Evolutionary conservation across 2,888 invertebrate genomes (phyloP), one percentile per base, ranked within the genome.

Genomic region (Epistrophe grossulariae): DNA sequence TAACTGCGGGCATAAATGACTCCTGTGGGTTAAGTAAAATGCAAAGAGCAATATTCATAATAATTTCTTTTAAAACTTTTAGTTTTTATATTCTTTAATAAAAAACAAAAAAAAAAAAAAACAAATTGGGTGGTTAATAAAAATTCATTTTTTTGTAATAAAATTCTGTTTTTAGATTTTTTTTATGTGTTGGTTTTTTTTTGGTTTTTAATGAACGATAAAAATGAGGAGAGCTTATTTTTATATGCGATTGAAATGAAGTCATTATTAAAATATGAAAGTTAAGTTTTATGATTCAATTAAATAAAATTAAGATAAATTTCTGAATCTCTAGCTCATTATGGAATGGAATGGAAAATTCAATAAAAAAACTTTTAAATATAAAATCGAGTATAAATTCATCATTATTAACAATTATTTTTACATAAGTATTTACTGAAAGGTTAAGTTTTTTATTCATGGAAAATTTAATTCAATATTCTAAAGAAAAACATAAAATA

Each of bases 191-290:
- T 17, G 28, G 15, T 10, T 28, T n/a, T 45, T 17, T 45, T 64
- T n/a, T n/a, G n/a, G n/a, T n/a, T n/a, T n/a, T 62, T 43, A 19
- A 62, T 59, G 24, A 45, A 45, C 43, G 28, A 45, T 28, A 64
- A 64, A 43, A 10, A 31, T 10, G 8, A 62, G 6, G 8, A 11
- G n/a, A 66, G 19, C 8, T 10, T 1, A 10, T 62, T 62, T 40
- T 48, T 35, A n/a, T 24, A 48, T 66, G 17, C 3, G 31, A 28
- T 48, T 48, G n/a, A 31, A 48, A 48, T 66, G 48, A 19, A 48
- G 17, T 31, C 31, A 48, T 48, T 48, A 35, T 4, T 48, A 28
- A 66, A 35, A 35, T 31, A 48, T 28, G 24, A n/a, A 28, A 28
- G 15, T 24, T 19, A 9, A 15, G n/a, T 62, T 62, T 62, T 43